Evolutionary conservation across 2,113 vertebrate genomes (phyloP), one percentile per base, ranked within the genome.

Genomic region (Salvator merianae): DNA sequence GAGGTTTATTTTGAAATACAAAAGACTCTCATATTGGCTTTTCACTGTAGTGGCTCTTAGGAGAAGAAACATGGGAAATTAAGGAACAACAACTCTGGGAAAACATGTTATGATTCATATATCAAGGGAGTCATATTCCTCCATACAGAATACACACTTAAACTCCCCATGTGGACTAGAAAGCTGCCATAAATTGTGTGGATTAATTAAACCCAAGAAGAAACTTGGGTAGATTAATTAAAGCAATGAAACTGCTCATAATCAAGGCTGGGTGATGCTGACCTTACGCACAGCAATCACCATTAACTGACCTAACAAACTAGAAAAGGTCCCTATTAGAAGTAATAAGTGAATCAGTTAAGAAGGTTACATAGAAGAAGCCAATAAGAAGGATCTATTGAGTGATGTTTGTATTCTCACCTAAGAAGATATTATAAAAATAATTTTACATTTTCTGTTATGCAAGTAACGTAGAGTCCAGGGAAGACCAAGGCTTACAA

Each of bases 151-250:
- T 87, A 88, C 62, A 88, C 77, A 81, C 40, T 90, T 79, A 82
- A 93, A 88, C 77, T 87, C 85, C 84, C 91, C 77, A 85, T 40
- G 81, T 75, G 5, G 90, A 82, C 74, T 20, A 82, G 81, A 86
- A 87, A 82, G 80, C 85, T 88, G 87, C 87, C 88, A 88, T 24
- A 86, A 87, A 89, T 86, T 84, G 86, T 84, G 86, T 47, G 70
- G 88, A 94, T 91, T 93, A 96, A 95, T 94, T 94, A 95, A 90
- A 95, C 18, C 55, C 55, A 93, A 86, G 76, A 85, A 90, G 81
- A 16, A 92, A 84, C 84, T 86, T 84, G 86, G 84, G 87, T 47
- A 66, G 88, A 94, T 91, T 93, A 95, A 95, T 94, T 94, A 95
- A 90, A 94, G 88, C 81, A 87, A 91, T 85, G 91, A 84, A 92